Evolutionary conservation across 2,113 vertebrate genomes (phyloP).

Genomic region (Indri indri): DNA sequence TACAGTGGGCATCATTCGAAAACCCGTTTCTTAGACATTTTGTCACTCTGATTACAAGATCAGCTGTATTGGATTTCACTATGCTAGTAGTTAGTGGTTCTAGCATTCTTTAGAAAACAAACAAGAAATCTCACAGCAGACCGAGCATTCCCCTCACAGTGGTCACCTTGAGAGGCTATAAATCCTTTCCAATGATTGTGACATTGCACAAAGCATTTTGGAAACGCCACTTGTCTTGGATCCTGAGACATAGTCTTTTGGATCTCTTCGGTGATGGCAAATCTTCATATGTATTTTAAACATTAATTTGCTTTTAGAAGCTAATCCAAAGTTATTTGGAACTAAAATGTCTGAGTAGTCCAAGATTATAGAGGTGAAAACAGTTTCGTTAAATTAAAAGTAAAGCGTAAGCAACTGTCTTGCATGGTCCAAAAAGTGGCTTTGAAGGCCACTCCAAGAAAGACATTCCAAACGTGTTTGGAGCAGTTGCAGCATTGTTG

Average conservation of each 20-base stretch:
- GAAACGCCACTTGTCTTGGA: slow-evolving; percentile 16
- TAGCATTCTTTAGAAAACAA: slow-evolving; percentile 4
- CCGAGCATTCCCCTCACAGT: neutral
- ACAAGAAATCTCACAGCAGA: neutral
- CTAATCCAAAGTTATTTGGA: slow-evolving; percentile 18
- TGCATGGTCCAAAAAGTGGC: neutral
- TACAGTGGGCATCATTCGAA: neutral
- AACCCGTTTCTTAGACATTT: neutral
- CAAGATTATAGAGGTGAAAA: neutral
- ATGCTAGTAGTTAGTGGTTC: neutral
- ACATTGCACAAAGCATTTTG: neutral
- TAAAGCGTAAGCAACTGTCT: slow-evolving; percentile 2
- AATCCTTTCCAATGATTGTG: neutral
- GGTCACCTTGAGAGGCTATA: neutral
- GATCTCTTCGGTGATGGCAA: neutral
- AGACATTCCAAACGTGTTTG: slow-evolving; percentile 29
- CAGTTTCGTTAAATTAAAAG: slow-evolving; percentile 7
- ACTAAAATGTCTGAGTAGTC: slow-evolving; percentile 28
- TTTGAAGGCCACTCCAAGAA: slow-evolving; percentile 43
- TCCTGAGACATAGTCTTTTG: neutral
- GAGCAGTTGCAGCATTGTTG: slow-evolving; percentile 23
- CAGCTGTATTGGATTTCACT: neutral
- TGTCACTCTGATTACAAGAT: neutral
- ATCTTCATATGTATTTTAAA: slow-evolving; percentile 1
- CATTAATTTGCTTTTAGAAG: slow-evolving; percentile 26